Evolutionary conservation across 2,113 vertebrate species (phyloP), one percentile per base, ranked within the genome.

Genomic region (Haplotaxodon microlepis): DNA sequence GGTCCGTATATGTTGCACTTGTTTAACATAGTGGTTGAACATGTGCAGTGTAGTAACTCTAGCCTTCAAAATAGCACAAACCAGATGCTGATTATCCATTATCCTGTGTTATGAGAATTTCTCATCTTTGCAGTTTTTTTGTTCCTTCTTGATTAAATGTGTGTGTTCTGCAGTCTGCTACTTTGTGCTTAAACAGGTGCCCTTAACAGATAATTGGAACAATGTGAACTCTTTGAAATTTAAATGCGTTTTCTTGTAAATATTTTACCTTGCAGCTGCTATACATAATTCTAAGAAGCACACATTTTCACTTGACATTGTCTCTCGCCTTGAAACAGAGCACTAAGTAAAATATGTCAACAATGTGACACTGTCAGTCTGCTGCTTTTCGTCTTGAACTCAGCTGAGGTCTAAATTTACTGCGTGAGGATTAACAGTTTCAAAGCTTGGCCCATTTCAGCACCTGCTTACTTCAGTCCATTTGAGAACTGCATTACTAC

Each of bases 401-500:
- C 87, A 84, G 42, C 93, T 84, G 80, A 88, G 83, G 54, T 95
- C 93, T 95, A 94, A 95, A 96, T 96, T 94, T 96, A 95, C 94
- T 86, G 92, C 85, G 84, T 90, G 93, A 86, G 94, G 95, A 95
- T 96, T 96, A 96, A 11, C 90, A 92, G 31, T 90, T 93, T 93
- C 87, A 84, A 88, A 86, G 88, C 83, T 51, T 86, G 56, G 89
- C 91, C 89, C 85, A 84, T 86, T 92, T 93, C 92, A 90, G 53
- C 96, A 96, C 88, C 96, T 97, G 96, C 92, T 94, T 92, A 84
- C 87, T 93, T 94, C 93, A 92, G 94, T 93, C 93, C 90, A 51
- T 86, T 89, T 84, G 51, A 86, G 69, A 86, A 81, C 45, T 24
- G 34, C 5, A 61, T 47, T 27, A 2, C n/a, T 24, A 34, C 73